Percentiles rank a stretch among this genome's conserved stretches.
Conservation (phyloP, 2,888 invertebrate genomes). For the Cataglyphis albicans region DNA sequence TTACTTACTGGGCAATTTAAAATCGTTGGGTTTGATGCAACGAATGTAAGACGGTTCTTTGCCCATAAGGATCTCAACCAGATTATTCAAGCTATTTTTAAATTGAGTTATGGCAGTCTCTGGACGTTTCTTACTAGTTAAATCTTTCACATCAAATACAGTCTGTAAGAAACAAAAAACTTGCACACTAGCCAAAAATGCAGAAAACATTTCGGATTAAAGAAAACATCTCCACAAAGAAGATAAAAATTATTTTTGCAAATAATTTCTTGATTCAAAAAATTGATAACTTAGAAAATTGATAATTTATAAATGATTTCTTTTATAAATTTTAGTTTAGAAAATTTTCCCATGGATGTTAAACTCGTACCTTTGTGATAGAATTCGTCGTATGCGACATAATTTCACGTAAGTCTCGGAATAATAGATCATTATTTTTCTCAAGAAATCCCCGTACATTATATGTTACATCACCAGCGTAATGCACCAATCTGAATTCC, state of each 20-base stretch:
- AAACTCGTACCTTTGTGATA: constrained; percentile 87
- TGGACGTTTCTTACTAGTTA: constrained; percentile 92
- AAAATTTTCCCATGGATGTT: not conserved
- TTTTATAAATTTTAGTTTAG: not conserved
- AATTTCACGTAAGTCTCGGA: constrained; percentile 94
- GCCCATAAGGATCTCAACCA: constrained; percentile 95
- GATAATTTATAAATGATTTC: not conserved
- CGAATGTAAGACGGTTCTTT: constrained; percentile 97
- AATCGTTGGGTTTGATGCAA: constrained; percentile 97
- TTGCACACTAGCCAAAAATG: not conserved
- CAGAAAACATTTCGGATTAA: not conserved
- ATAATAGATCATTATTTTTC: constrained; percentile 97
- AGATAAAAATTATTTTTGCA: not conserved
- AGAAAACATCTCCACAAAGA: not conserved
- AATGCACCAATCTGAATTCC: constrained; percentile 96
- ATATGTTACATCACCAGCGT: constrained; percentile 97
- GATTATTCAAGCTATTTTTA: constrained; percentile 93
- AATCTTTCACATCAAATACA: constrained; percentile 89
- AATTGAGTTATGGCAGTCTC: constrained; percentile 97
- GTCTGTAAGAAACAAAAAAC: constrained; percentile 77
- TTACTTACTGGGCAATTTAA: constrained; percentile 89
- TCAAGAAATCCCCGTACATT: constrained; percentile 95
- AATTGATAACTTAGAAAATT: not conserved
- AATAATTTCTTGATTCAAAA: not conserved
- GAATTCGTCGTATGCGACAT: constrained; percentile 91